Evolutionary conservation across 1,140 invertebrate species (phyloP), one percentile per base, ranked within the genome.

Genomic region (Bilobella aurantiaca): DNA sequence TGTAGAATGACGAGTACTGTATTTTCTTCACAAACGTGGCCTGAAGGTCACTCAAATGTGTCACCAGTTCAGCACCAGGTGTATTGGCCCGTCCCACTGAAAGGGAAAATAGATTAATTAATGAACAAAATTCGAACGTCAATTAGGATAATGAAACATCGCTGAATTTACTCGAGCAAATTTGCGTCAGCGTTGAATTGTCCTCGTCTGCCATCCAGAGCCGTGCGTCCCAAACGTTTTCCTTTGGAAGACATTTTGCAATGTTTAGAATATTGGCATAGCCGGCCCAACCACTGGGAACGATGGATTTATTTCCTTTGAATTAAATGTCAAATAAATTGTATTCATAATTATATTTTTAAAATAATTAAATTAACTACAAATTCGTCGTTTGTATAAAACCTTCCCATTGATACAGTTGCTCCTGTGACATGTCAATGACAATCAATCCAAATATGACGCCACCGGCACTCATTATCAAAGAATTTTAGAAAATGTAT

Each of bases 1-100:
- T 12, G 42, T 42, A 62, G 25, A 62, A 62, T 5, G 60, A 27
- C 12, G 60, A 62, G 25, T 62, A 62, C 25, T 62, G 60, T 14
- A 62, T 27, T 47, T 62, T 62, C 37, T 62, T 62, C 42, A 47
- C 42, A 27, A 62, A 62, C 49, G 60, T 62, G 3, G 60, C 31
- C 16, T 42, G 14, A 30, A 42, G 3, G 32, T n/a, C 37, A 57
- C 18, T 58, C 31, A 62, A 49, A 21, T 62, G 5, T 8, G 60
- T 8, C 3, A 37, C 8, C 3, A 62, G 16, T 58, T 58, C 42
- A 18, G 60, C 37, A 12, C 60, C 60, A 37, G 23, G 3, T 8
- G 32, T 42, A n/a, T 31, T 27, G 14, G 60, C 60, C 21, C 25
- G 23, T 8, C 60, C 60, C 56, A 62, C 60, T 59, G 28, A 8